Conservation (phyloP, 1,140 invertebrate species). For the Euborellia annulipes region DNA sequence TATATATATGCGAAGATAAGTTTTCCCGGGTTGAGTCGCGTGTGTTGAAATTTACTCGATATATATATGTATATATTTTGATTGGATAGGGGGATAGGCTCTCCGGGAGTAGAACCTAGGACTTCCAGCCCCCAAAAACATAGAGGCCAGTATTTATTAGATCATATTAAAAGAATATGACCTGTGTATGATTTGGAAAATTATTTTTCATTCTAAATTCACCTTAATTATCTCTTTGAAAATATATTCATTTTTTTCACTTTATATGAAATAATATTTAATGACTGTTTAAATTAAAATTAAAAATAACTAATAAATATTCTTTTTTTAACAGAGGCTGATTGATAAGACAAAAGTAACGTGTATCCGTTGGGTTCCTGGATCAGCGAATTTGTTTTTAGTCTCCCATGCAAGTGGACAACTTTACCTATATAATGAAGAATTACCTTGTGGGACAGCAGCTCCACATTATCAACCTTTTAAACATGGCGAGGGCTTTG, state of each 20-base stretch:
- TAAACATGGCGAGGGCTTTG: slow-evolving; percentile 87
- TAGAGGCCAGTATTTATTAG: too few relatives aligned
- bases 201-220: slow-evolving; percentile 4
- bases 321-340: slow-evolving; percentile 54
- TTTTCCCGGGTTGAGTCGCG: too few relatives aligned
- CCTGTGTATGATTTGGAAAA: too few relatives aligned
- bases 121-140: too few relatives aligned
- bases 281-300: too few relatives aligned
- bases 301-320: neutral
- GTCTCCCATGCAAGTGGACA: slow-evolving; percentile 93
- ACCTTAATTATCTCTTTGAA: slow-evolving; percentile 7
- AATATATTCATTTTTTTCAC: slow-evolving; percentile 3
- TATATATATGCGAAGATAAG: too few relatives aligned
- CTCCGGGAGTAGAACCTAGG: too few relatives aligned
- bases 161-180: too few relatives aligned
- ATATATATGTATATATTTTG: too few relatives aligned
- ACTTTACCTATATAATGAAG: slow-evolving; percentile 95
- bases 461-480: slow-evolving; percentile 84
- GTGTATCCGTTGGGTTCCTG: slow-evolving; percentile 95
- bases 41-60: too few relatives aligned
- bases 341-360: slow-evolving; percentile 98
- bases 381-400: slow-evolving; percentile 81
- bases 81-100: too few relatives aligned
- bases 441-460: slow-evolving; percentile 70
- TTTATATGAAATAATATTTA: neutral